Evolutionary conservation across 2,797 vertebrate species (phyloP).

Genomic region (Hydrocynus forskahlii): DNA sequence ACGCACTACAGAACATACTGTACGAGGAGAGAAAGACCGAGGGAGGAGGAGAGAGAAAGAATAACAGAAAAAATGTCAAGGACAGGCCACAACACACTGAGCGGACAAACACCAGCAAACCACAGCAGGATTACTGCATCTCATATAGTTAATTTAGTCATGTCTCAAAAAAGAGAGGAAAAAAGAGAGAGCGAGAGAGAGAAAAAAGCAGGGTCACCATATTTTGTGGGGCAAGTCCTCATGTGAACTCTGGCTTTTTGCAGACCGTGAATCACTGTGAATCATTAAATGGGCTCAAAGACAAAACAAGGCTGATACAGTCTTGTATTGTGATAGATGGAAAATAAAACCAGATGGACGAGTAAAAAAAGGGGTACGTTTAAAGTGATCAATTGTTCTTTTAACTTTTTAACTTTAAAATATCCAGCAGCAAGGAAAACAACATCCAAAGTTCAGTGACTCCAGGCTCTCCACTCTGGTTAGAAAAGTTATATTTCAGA

Average conservation of each 20-base stretch:
- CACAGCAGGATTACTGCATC: constrained; percentile 35
- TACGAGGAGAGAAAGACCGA: constrained; percentile 7
- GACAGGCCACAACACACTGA: constrained; percentile 19
- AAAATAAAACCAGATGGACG: constrained; percentile 56
- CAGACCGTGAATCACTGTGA: constrained; percentile 44
- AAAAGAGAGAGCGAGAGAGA: not conserved
- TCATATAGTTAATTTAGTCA: constrained; percentile 32
- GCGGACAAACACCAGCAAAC: constrained; percentile 31
- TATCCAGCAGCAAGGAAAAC: not conserved
- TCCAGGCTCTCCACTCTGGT: not conserved
- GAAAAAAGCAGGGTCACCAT: constrained; percentile 64
- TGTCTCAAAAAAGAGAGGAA: constrained; percentile 25
- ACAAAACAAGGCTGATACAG: constrained; percentile 57
- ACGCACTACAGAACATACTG: constrained; percentile 95
- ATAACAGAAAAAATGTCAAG: constrained; percentile 42
- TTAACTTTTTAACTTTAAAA: constrained; percentile 13
- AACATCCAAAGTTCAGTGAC: constrained; percentile 11
- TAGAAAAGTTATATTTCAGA: constrained; percentile 9
- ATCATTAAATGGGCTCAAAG: constrained; percentile 65
- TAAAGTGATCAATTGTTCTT: constrained; percentile 44
- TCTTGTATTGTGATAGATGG: constrained; percentile 12
- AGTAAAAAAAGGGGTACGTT: constrained; percentile 49
- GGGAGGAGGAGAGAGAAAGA: constrained; percentile 20
- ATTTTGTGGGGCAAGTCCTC: constrained; percentile 40
- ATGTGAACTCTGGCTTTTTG: constrained; percentile 40